Percentiles rank a stretch among this genome's conserved stretches.
phyloP scores from a whole-genome alignment of 2,797 vertebrate genomes.

The Selene dorsalis region DNA sequence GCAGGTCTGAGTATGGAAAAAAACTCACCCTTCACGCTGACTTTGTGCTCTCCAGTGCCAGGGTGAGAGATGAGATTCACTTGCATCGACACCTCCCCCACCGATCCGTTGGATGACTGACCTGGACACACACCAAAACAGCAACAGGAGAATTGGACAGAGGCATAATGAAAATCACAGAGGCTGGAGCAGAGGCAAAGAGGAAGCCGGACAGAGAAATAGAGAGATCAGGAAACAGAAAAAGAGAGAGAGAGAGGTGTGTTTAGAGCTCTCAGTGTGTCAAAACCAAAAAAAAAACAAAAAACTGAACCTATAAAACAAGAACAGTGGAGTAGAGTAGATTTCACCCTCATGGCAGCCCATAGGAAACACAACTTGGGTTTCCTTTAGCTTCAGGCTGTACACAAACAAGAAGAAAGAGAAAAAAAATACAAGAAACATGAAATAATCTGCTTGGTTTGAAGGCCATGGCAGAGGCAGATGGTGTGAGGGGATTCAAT shows the following conservation, averaged over 20 bases:
- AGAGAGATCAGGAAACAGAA: constrained; percentile 13
- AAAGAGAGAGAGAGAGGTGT: constrained; percentile 4
- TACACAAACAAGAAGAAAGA: constrained; percentile 42
- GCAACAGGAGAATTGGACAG: constrained; percentile 71
- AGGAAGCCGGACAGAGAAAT: constrained; percentile 32
- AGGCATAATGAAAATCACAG: constrained; percentile 54
- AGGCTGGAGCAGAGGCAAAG: constrained; percentile 33
- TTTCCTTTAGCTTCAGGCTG: constrained; percentile 58
- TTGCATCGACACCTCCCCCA: constrained; percentile 95
- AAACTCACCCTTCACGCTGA: constrained; percentile 90
- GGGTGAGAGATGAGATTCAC: constrained; percentile 94
- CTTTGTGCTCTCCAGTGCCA: constrained; percentile 97
- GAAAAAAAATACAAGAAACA: constrained; percentile 19
- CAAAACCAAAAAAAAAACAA: constrained; percentile 36
- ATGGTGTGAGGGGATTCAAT: constrained; percentile 32
- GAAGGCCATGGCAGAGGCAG: constrained; percentile 36
- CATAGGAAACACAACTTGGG: constrained; percentile 34
- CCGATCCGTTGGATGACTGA: constrained; percentile 88
- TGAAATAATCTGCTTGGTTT: constrained; percentile 54
- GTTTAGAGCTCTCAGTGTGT: constrained; percentile 40
- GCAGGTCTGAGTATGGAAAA: constrained; percentile 22
- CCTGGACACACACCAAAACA: constrained; percentile 84
- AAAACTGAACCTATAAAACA: constrained; percentile 19
- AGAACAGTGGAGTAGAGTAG: constrained; percentile 35
- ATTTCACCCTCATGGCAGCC: constrained; percentile 41